phyloP scores from a whole-genome alignment of 2,113 vertebrate genomes.

The Sakesphorus luctuosus region DNA sequence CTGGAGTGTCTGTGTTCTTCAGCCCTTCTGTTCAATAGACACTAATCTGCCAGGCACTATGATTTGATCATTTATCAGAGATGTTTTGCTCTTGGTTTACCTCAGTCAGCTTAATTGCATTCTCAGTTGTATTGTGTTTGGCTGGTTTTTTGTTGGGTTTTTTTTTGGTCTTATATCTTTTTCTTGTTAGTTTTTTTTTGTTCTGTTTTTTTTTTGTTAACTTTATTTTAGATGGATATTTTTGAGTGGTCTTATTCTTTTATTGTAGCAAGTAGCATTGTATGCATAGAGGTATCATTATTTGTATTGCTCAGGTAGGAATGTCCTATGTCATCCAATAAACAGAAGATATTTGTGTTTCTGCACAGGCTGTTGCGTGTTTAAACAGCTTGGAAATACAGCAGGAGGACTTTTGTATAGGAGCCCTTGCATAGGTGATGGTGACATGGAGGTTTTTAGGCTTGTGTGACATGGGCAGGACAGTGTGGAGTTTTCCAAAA shows the following conservation, averaged over 20 bases:
- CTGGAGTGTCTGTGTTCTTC: background rate
- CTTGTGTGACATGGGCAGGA: background rate
- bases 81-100: background rate
- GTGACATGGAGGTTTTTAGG: background rate
- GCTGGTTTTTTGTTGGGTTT: background rate
- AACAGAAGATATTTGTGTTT: background rate
- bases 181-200: no score
- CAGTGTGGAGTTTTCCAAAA: background rate
- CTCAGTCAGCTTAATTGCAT: background rate
- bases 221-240: background rate
- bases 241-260: background rate
- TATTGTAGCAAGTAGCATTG: background rate
- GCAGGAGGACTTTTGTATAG: background rate
- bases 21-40: conserved; percentile 9
- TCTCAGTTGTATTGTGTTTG: background rate
- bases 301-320: background rate
- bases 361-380: background rate
- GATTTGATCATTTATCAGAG: background rate
- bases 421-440: background rate
- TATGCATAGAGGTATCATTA: accelerated
- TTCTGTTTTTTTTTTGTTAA: no score
- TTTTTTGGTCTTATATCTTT: background rate
- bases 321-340: background rate
- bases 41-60: background rate
- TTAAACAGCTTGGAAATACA: background rate